Evolutionary conservation across 2,113 vertebrate species (phyloP).

Genomic region (Hemichromis elongatus): DNA sequence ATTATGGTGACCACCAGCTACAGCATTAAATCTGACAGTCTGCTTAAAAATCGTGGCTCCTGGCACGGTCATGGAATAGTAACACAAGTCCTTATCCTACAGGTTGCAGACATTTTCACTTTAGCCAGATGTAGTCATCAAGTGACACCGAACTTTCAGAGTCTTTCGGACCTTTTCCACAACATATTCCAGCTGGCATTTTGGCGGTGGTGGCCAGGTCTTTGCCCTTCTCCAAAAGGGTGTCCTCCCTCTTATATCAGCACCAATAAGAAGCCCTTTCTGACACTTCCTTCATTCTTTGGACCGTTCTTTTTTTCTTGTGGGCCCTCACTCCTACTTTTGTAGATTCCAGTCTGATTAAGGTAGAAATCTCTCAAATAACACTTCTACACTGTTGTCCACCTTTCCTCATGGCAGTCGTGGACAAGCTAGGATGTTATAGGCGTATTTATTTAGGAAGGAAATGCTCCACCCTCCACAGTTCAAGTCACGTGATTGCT

Average conservation of each 20-base stretch:
- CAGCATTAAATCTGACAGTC: background rate
- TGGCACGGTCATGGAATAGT: background rate
- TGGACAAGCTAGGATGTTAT: background rate
- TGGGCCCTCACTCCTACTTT: background rate
- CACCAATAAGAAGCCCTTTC: too few relatives aligned
- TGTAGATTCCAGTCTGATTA: background rate
- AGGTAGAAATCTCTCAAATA: background rate
- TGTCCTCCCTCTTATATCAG: too few relatives aligned
- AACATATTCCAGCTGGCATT: too few relatives aligned
- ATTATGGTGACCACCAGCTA: background rate
- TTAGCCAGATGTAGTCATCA: background rate
- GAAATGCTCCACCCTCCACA: background rate
- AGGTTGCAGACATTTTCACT: background rate
- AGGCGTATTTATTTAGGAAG: background rate
- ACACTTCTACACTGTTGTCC: background rate
- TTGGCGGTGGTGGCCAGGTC: too few relatives aligned
- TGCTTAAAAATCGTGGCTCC: background rate
- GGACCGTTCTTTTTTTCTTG: background rate
- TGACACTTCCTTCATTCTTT: background rate
- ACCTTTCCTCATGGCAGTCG: too few relatives aligned
- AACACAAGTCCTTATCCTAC: rapidly evolving
- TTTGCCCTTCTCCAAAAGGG: too few relatives aligned
- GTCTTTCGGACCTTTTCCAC: too few relatives aligned
- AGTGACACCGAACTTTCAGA: background rate
- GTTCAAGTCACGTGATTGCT: background rate